Evolutionary conservation across 1,140 invertebrate genomes (phyloP), one percentile per base, ranked within the genome.

Genomic region (Acarapis woodi): DNA sequence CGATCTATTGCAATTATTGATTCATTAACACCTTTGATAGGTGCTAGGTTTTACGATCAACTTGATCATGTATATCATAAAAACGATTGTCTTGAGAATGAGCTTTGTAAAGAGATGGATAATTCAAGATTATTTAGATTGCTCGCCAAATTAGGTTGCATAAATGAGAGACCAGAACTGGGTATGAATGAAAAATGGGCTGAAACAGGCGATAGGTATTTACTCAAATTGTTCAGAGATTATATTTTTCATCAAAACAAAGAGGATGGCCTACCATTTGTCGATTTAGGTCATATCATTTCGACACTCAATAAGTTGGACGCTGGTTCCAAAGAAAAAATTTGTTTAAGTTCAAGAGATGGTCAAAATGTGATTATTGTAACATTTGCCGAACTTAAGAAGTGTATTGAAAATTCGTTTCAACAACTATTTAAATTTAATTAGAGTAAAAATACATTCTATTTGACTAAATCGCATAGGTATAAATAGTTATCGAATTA

Each of bases 21-120:
- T 45, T 87, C 96, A 60, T 64, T 94, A 41, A 94, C 96, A 88
- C 87, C 87, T 8, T 94, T 94, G 80, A 93, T 97, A 49, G 88
- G 88, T 23, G 85, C 85, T 6, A 61, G 83, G 42, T 93, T 93
- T 58, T 97, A 93, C 53, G 80, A 73, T 3, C 82, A 94, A 57
- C 60, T 94, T 45, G 87, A 96, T 56, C 68, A 75, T 3, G 64
- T 79, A 5, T 77, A 88, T 49, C 60, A 73, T 28, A 68, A 76
- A 35, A 70, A 71, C 19, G 87, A 96, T 53, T 65, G 73, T 14
- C 59, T 90, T 31, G 82, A 96, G 47, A 71, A 78, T 42, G 83
- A 93, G 51, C 54, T 96, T 22, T 62, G 73, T 2, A 80, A 79
- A 49, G 87, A 96, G 57, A 65, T 93, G 40, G 85, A 96, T 54